These are phyloP conservation scores for Panagrolaimus sp. DNA, from an alignment of 1,140 invertebrate genomes.

Conservation along the genomic window DNA sequence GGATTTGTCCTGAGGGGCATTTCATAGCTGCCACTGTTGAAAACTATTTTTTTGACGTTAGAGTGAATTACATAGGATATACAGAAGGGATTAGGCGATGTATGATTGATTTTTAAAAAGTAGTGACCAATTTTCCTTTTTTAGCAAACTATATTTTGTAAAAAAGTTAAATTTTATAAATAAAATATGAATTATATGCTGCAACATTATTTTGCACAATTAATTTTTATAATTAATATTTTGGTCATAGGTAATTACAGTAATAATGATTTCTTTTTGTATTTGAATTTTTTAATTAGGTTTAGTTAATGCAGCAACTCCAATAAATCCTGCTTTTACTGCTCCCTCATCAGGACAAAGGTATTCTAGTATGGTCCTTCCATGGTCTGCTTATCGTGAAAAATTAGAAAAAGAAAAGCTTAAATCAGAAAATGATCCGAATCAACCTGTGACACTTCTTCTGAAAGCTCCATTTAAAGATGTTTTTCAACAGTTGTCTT, in stretches of 20 bases:
- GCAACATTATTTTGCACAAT: no score
- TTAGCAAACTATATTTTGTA: no score
- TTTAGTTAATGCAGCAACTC: neutral
- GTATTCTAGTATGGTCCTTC: neutral
- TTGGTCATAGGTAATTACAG: neutral
- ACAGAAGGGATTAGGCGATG: no score
- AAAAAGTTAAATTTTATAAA: no score
- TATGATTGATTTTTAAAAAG: no score
- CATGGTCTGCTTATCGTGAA: neutral
- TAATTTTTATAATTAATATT: neutral
- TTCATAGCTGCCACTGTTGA: no score
- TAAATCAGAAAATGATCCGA: neutral
- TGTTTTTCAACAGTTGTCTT: no score
- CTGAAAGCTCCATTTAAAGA: neutral
- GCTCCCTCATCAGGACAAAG: conserved; percentile 3
- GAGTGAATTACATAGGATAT: no score
- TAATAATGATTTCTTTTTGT: neutral
- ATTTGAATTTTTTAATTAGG: neutral
- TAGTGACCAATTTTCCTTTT: no score
- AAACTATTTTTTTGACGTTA: no score
- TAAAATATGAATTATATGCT: no score
- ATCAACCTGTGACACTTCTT: neutral
- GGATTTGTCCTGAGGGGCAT: no score
- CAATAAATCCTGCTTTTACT: neutral
- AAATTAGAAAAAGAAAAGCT: conserved; percentile 1